These are phyloP conservation scores for Gnathonemus longibarbis DNA, from an alignment of 2,113 vertebrate species.

Conservation along the genomic window DNA sequence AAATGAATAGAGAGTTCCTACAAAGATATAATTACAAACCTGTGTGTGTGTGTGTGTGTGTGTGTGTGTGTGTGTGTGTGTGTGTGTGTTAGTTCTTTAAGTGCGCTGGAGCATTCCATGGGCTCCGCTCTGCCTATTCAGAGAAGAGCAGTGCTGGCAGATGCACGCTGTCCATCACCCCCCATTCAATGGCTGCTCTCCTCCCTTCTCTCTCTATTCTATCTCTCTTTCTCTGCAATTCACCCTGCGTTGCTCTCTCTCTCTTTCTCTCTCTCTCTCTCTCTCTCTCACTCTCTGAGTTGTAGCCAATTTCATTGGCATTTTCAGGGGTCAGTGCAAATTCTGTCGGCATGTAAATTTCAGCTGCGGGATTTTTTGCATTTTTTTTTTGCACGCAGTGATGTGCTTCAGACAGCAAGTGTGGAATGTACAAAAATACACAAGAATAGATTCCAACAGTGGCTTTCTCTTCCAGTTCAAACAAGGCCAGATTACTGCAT, in stretches of 20 bases:
- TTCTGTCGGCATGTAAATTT: background rate
- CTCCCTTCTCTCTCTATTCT: conserved; percentile 14
- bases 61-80: background rate
- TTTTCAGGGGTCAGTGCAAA: background rate
- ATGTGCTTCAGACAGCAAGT: conserved; percentile 25
- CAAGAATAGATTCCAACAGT: conserved; percentile 48
- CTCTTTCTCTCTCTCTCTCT: background rate
- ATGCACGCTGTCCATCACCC: conserved; percentile 56
- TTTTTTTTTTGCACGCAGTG: background rate
- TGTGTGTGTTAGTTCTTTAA: conserved; percentile 37
- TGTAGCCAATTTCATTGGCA: background rate
- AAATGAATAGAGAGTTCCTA: no score
- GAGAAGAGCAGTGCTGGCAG: conserved; percentile 52
- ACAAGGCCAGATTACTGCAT: conserved; percentile 48
- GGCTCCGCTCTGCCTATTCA: conserved; percentile 50
- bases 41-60: background rate
- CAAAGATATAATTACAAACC: no score
- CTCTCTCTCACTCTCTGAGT: background rate
- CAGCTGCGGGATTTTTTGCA: background rate
- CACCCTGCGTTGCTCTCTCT: background rate
- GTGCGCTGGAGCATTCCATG: conserved; percentile 50
- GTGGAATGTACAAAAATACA: conserved; percentile 29
- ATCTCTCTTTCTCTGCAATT: background rate
- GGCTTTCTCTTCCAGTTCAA: conserved; percentile 48
- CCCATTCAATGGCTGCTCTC: background rate